Percentiles rank a stretch among this genome's conserved stretches.
Conservation (phyloP, 2,113 vertebrate species). For the Hydrolagus affinis region DNA sequence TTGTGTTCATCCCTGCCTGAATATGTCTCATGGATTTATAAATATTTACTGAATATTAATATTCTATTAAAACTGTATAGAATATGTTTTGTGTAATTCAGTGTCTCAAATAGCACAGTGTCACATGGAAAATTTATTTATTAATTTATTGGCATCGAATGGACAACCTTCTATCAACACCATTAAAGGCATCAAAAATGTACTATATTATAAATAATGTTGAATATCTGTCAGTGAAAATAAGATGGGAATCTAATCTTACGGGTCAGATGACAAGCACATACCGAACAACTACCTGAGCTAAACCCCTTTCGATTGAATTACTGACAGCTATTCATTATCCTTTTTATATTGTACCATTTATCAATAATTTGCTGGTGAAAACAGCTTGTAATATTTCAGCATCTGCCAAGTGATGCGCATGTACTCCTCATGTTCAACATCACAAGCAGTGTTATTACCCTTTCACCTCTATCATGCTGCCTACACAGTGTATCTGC, state of each 20-base stretch:
- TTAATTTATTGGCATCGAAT: neutral
- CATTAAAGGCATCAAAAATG: neutral
- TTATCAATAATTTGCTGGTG: neutral
- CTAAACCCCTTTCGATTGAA: neutral
- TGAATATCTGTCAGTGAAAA: neutral
- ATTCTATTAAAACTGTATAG: neutral
- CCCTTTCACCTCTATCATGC: constrained; percentile 6
- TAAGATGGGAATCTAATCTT: neutral
- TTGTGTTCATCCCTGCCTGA: neutral
- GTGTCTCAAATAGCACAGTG: neutral
- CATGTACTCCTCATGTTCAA: constrained; percentile 1
- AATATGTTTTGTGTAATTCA: constrained; percentile 1
- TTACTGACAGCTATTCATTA: neutral
- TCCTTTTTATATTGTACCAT: neutral
- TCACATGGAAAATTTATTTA: neutral
- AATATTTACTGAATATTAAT: constrained; percentile 18
- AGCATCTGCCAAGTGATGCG: neutral
- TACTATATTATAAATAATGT: constrained; percentile 7
- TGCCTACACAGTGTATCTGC: neutral
- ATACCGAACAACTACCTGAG: neutral
- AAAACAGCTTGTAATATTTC: constrained; percentile 7
- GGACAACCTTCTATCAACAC: neutral
- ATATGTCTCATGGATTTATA: neutral
- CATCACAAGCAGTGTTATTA: constrained; percentile 5
- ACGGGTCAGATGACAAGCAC: neutral